Conservation (phyloP, 2,888 invertebrate species). For the Himalopsyche tibetana region DNA sequence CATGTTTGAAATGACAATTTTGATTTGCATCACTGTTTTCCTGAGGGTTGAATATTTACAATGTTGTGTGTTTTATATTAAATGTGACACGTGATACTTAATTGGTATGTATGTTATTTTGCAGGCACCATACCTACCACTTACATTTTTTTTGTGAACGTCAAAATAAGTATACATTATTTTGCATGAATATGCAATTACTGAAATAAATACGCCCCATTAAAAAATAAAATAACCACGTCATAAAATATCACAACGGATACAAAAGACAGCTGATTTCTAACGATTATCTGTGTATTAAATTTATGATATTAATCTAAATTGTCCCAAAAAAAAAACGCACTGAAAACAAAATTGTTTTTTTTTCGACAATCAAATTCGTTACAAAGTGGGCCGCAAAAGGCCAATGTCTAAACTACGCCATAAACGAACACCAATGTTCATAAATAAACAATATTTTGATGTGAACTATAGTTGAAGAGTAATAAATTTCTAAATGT, state of each 20-base stretch:
- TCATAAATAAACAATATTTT: slow-evolving; percentile 26
- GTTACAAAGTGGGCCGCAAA: slow-evolving; percentile 2
- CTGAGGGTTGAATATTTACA: no score
- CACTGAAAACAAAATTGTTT: slow-evolving; percentile 6
- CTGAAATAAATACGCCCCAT: no score
- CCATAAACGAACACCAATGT: slow-evolving; percentile 16
- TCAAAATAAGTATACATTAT: no score
- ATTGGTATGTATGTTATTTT: no score
- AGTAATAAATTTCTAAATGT: slow-evolving; percentile 31
- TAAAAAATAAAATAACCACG: no score
- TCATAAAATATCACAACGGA: not conserved
- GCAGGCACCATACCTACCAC: no score
- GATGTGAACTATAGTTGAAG: slow-evolving; percentile 17
- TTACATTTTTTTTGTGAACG: no score
- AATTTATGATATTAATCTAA: slow-evolving; percentile 19
- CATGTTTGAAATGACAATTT: no score
- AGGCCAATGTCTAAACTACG: not conserved
- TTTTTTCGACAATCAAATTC: not conserved
- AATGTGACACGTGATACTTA: no score
- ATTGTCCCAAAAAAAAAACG: not conserved
- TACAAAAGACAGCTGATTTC: slow-evolving; percentile 22
- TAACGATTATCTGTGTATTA: not conserved
- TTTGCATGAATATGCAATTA: no score
- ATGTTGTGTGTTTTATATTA: no score
- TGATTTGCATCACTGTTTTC: no score